Conservation (phyloP, 2,888 invertebrate genomes). For the Iselma pallidipennis region DNA sequence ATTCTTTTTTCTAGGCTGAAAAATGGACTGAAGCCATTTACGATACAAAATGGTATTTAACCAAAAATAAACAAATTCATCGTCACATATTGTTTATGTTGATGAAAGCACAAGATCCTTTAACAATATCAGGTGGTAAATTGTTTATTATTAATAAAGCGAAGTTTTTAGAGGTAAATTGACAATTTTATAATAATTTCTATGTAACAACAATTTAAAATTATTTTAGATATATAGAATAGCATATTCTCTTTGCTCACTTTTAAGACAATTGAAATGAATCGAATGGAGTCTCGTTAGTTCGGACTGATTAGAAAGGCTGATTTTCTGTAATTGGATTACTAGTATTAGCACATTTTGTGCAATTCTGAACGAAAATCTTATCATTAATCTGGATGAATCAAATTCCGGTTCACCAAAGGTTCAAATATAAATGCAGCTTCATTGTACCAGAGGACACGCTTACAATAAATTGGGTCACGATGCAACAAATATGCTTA, state of each 20-base stretch:
- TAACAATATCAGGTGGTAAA: constrained; percentile 6
- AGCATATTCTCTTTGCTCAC: background rate
- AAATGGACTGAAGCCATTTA: constrained; percentile 8
- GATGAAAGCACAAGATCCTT: constrained; percentile 13
- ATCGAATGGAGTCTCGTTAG: background rate
- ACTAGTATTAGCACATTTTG: too few species aligned
- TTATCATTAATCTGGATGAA: too few species aligned
- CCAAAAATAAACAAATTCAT: constrained; percentile 2
- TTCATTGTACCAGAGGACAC: too few species aligned
- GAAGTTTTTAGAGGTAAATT: constrained; percentile 8
- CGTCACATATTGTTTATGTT: constrained; percentile 12
- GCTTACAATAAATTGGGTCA: too few species aligned
- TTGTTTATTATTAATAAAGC: constrained; percentile 4
- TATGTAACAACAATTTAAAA: too few species aligned
- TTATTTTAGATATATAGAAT: constrained; percentile 8
- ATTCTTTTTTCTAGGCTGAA: constrained; percentile 9
- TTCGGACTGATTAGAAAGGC: too few species aligned
- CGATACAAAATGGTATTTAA: constrained; percentile 8
- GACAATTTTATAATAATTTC: background rate
- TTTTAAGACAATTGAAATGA: background rate
- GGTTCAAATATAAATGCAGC: too few species aligned
- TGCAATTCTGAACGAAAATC: too few species aligned
- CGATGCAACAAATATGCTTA: too few species aligned
- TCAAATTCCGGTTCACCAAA: too few species aligned
- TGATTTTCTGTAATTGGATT: too few species aligned